A percentile compares a stretch with the other conserved stretches of the same genome.
Evolutionary conservation across 2,113 vertebrate genomes (phyloP).

Genomic region (Phaetusa simplex): DNA sequence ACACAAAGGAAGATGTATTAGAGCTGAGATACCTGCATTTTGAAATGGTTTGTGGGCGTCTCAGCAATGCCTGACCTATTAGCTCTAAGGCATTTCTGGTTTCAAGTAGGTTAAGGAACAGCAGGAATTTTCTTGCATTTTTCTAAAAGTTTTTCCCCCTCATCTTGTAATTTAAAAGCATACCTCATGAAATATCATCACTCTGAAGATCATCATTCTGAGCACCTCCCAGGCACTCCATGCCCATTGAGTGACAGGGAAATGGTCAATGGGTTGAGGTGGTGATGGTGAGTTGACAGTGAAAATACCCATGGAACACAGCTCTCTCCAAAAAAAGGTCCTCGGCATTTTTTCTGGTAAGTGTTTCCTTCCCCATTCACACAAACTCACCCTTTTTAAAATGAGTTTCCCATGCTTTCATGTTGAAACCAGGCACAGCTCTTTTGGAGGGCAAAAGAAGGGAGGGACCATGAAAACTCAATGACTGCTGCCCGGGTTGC

Average conservation of each 20-base stretch:
- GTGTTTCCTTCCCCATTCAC: background rate
- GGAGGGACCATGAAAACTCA: background rate
- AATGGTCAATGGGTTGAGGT: background rate
- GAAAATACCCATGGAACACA: background rate
- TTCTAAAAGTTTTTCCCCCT: background rate
- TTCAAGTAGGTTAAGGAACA: constrained; percentile 22
- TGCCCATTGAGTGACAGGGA: background rate
- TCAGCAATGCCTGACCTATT: background rate
- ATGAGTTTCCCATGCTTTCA: background rate
- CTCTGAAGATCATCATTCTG: background rate
- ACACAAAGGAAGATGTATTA: background rate
- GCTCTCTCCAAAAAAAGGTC: background rate
- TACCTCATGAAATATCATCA: background rate
- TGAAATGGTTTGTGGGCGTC: background rate
- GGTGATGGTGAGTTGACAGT: background rate
- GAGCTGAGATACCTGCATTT: background rate
- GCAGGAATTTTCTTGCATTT: background rate
- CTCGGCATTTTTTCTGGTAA: background rate
- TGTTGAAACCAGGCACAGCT: background rate
- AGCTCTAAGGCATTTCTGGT: background rate
- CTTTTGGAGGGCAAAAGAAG: background rate
- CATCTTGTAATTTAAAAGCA: background rate
- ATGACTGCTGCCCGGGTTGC: background rate
- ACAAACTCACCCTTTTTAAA: background rate
- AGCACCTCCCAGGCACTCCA: background rate